phyloP scores from a whole-genome alignment of 2,113 vertebrate species.

The Hyperopisus bebe region DNA sequence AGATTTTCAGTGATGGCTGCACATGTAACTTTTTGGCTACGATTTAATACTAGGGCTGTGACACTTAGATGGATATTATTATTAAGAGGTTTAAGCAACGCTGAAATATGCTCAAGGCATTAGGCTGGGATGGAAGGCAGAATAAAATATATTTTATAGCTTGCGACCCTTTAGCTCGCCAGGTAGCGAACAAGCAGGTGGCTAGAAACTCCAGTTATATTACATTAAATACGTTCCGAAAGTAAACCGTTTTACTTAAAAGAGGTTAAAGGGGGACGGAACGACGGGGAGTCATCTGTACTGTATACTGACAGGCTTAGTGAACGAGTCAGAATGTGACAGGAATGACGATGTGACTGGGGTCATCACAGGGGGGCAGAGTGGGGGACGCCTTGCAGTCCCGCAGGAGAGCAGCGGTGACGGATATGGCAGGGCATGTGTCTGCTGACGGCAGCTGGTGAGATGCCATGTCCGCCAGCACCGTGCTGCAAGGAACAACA shows the following conservation, averaged over 20 bases:
- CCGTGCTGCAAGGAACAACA: not conserved
- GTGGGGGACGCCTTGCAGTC: not conserved
- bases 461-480: not conserved
- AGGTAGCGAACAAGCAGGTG: not conserved
- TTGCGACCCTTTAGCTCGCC: not conserved
- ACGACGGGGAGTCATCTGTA: not conserved
- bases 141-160: not conserved
- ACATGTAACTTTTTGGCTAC: not conserved
- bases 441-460: not conserved
- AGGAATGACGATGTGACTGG: not conserved
- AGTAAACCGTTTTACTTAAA: not conserved
- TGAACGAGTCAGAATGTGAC: not conserved
- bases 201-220: not conserved
- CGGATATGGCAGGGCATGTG: not conserved
- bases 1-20: not conserved
- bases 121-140: not conserved
- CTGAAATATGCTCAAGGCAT: not conserved
- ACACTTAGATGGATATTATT: not conserved
- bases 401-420: not conserved
- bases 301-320: not conserved
- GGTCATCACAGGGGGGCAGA: not conserved
- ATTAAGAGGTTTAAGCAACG: not conserved
- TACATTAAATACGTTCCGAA: not conserved
- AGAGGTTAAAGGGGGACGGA: not conserved
- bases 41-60: not conserved